phyloP scores from a whole-genome alignment of 2,888 invertebrate genomes.

The Esperia sulphurella region DNA sequence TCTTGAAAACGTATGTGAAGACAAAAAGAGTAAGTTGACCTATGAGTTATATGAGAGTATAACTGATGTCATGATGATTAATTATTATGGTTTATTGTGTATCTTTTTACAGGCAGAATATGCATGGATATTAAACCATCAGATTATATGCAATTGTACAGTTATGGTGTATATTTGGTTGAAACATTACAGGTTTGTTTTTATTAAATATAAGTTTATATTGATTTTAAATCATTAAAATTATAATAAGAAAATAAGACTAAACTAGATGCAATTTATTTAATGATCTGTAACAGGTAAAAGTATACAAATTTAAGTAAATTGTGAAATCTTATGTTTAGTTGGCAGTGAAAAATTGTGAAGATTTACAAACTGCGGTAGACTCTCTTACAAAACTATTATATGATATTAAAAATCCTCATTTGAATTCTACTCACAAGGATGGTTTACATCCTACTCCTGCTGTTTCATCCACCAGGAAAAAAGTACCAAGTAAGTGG shows the following conservation, averaged over 20 bases:
- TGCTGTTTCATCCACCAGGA: too few relatives aligned
- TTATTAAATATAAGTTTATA: too few relatives aligned
- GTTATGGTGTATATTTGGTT: constrained; percentile 70
- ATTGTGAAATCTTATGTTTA: constrained; percentile 25
- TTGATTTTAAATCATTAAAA: too few relatives aligned
- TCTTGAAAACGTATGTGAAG: constrained; percentile 40
- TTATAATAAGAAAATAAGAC: too few relatives aligned
- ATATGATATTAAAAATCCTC: constrained; percentile 44
- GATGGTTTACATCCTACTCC: constrained; percentile 21
- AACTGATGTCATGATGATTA: too few relatives aligned
- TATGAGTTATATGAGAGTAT: too few relatives aligned
- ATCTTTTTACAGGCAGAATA: constrained; percentile 64
- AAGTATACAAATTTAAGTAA: too few relatives aligned
- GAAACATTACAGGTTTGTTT: constrained; percentile 56
- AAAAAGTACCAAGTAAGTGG: background rate
- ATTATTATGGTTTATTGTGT: too few relatives aligned
- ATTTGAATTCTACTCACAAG: constrained; percentile 25
- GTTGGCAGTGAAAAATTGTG: constrained; percentile 31
- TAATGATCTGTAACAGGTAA: too few relatives aligned
- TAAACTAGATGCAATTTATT: too few relatives aligned
- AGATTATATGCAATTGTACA: constrained; percentile 74
- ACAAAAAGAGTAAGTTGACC: constrained; percentile 12
- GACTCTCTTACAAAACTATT: constrained; percentile 45
- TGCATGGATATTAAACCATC: constrained; percentile 61
- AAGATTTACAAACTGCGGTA: constrained; percentile 47